Conservation (phyloP, 2,797 vertebrate species). For the Telmatherina bonti region DNA sequence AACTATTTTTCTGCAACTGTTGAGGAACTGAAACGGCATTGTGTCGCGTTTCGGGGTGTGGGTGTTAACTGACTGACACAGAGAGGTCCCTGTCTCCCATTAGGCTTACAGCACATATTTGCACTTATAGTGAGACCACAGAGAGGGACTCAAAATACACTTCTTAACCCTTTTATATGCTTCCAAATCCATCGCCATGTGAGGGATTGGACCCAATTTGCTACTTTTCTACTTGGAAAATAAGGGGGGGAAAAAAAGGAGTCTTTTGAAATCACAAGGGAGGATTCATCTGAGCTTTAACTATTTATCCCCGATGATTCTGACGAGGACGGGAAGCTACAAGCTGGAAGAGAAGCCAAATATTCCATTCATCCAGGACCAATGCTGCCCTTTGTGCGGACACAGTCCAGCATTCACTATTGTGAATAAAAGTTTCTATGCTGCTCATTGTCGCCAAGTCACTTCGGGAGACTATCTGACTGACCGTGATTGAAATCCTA, state of each 20-base stretch:
- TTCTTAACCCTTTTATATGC: neutral
- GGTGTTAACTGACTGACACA: slow-evolving; percentile 63
- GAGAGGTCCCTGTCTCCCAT: slow-evolving; percentile 61
- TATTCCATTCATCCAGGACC: slow-evolving; percentile 60
- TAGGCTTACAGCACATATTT: slow-evolving; percentile 25
- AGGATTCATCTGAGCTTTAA: neutral
- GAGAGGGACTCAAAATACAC: neutral
- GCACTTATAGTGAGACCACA: neutral
- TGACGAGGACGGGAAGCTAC: slow-evolving; percentile 14
- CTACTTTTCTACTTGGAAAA: neutral
- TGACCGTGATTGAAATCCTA: slow-evolving; percentile 56
- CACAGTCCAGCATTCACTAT: slow-evolving; percentile 67
- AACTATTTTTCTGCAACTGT: slow-evolving; percentile 47
- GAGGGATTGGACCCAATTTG: neutral
- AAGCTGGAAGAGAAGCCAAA: slow-evolving; percentile 48
- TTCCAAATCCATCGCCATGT: neutral
- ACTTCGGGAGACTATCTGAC: slow-evolving; percentile 69
- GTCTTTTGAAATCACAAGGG: neutral
- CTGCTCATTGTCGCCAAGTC: slow-evolving; percentile 63
- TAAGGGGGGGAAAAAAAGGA: neutral
- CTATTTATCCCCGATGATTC: neutral
- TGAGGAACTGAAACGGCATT: slow-evolving; percentile 70
- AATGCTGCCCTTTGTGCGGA: slow-evolving; percentile 71
- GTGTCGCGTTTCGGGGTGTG: slow-evolving; percentile 71
- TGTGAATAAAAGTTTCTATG: slow-evolving; percentile 64